Conservation (phyloP, 2,797 vertebrate genomes). For the Dicrostonyx torquatus region DNA sequence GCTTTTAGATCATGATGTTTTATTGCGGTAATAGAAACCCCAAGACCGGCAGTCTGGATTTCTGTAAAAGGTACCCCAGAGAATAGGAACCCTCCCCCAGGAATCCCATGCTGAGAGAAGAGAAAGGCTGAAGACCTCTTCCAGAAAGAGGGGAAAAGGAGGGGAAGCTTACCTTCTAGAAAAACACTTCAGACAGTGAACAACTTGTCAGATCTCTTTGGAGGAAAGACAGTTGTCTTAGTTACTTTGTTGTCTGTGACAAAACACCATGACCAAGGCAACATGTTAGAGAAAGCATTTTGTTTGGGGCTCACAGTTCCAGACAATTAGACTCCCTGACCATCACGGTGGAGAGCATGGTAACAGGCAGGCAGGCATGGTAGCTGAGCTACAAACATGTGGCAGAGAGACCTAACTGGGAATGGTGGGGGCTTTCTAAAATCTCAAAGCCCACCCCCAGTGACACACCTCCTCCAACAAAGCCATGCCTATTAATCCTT, state of each 20-base stretch:
- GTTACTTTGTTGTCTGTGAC: neutral
- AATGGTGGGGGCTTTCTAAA: neutral
- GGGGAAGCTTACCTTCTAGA: neutral
- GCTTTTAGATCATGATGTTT: neutral
- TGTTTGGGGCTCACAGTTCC: neutral
- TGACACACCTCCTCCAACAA: neutral
- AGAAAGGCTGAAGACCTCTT: neutral
- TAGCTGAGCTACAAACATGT: neutral
- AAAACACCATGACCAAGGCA: neutral
- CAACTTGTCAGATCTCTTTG: neutral
- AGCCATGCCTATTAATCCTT: neutral
- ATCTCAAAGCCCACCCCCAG: neutral
- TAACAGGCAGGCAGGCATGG: neutral
- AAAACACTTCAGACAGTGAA: neutral
- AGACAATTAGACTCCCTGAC: neutral
- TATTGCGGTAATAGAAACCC: neutral
- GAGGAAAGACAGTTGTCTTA: neutral
- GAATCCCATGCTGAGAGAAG: neutral
- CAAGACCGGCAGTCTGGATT: neutral
- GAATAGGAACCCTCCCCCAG: neutral
- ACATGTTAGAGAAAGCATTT: neutral
- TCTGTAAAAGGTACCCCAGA: neutral
- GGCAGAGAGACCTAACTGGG: neutral
- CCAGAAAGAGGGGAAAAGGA: too few species aligned
- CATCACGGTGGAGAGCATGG: neutral